Base-by-base conservation (phyloP, 2,797 vertebrate genomes). In the Myotis pilosus region DNA sequence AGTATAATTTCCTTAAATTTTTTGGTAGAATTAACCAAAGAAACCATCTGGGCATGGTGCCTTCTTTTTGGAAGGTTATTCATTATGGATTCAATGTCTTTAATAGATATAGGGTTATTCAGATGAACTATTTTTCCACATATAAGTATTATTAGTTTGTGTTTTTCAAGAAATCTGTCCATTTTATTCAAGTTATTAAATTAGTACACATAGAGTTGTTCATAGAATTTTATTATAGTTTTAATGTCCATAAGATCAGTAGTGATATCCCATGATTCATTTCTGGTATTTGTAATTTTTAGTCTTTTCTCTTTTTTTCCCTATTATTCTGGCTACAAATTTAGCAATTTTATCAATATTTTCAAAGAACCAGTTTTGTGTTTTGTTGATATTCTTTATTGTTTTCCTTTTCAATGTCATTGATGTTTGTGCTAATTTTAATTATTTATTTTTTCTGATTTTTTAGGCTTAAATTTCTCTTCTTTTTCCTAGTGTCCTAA, bases 311-410 rank as follows among this genome's bases (percentile, higher is more conserved):
- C 23, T 60, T 60, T 25, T 60, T 60, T 2, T 2, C 55, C 25
- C 57, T 60, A 28, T 60, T 28, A 60, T 10, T 60, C 25, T 60
- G 25, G 57, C 25, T 60, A 60, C 6, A 60, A 86, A 68, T 79
- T 86, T 91, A 75, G 72, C 68, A 74, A 95, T 83, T 92, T 84
- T 75, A 91, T 85, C 88, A 64, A 90, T 84, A 64, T 90, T 94
- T 87, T 79, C 71, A 89, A 88, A 92, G 25, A 88, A 41, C 20
- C 19, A 82, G 15, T 62, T 89, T 80, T 91, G n/a, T 20, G 38
- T 57, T 66, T 86, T 72, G 17, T 82, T 76, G 49, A 72, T 91
- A 89, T 93, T 94, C 49, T 68, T 23, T 88, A 22, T 79, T 89
- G 25, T 78, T 92, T 95, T 80, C 30, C 16, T 75, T 94, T 86